These are phyloP conservation scores for Folsomia manolachei DNA, from an alignment of 2,888 invertebrate genomes.

Conservation along the genomic window DNA sequence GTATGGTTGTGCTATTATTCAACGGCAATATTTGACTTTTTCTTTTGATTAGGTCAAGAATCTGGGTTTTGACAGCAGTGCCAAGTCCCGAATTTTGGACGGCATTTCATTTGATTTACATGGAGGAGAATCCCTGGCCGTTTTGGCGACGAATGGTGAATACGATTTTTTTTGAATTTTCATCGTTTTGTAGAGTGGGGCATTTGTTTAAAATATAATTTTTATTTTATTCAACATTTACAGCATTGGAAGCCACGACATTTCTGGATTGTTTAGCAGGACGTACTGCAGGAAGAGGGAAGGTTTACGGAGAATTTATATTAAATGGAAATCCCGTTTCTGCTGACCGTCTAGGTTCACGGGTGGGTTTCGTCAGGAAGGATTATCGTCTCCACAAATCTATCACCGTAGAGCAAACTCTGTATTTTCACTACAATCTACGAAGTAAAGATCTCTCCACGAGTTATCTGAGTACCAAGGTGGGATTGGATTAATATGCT, in stretches of 20 bases:
- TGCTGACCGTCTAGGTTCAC: constrained; percentile 65
- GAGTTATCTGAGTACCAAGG: constrained; percentile 15
- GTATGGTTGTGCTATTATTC: background rate
- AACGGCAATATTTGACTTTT: constrained; percentile 18
- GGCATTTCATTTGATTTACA: constrained; percentile 82
- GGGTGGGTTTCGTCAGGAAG: constrained; percentile 72
- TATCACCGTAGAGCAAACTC: constrained; percentile 84
- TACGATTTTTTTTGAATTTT: background rate
- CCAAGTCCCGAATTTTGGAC: constrained; percentile 61
- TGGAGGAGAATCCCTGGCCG: constrained; percentile 84
- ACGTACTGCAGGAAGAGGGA: constrained; percentile 18
- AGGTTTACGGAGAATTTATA: constrained; percentile 69
- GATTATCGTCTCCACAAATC: constrained; percentile 76
- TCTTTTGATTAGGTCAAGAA: constrained; percentile 59
- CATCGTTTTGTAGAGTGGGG: background rate
- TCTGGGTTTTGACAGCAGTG: constrained; percentile 63
- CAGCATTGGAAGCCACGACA: constrained; percentile 77
- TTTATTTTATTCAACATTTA: constrained; percentile 52
- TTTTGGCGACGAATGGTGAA: constrained; percentile 74
- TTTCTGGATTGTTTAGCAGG: constrained; percentile 80
- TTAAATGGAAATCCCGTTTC: constrained; percentile 82
- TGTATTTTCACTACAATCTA: constrained; percentile 77
- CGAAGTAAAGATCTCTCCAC: constrained; percentile 55
- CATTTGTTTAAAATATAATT: background rate
- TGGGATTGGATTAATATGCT: background rate